Evolutionary conservation across 2,888 invertebrate genomes (phyloP).

Genomic region (Tipula confusa): DNA sequence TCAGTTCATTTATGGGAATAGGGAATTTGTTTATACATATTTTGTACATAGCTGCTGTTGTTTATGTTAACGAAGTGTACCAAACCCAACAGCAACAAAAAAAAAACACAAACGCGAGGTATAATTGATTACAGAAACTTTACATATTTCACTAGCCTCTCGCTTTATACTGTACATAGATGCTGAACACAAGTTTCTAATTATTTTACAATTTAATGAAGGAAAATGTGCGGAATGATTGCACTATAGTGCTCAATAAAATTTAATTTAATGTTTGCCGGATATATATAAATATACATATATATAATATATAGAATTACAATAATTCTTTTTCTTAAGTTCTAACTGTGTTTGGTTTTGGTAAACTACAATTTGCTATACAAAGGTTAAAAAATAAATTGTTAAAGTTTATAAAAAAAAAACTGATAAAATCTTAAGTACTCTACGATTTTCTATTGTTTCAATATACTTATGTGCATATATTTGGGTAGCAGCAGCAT

Average conservation of each 20-base stretch:
- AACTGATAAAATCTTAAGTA: slow-evolving; percentile 3
- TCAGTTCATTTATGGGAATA: slow-evolving; percentile 1
- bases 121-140: not conserved
- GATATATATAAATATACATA: not conserved
- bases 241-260: not conserved
- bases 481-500: not conserved
- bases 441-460: slow-evolving; percentile 5
- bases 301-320: not conserved
- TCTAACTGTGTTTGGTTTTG: not conserved
- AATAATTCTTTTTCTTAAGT: not conserved
- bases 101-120: not conserved
- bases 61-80: slow-evolving; percentile 25
- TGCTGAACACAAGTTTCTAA: not conserved
- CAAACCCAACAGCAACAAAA: not conserved
- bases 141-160: slow-evolving; percentile 15
- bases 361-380: slow-evolving; percentile 12
- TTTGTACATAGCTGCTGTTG: not conserved
- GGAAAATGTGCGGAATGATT: not conserved
- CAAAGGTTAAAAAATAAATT: slow-evolving; percentile 7
- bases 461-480: not conserved
- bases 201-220: slow-evolving; percentile 25
- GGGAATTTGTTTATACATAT: not conserved
- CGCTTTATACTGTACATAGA: not conserved
- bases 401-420: not conserved
- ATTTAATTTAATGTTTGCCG: not conserved